A percentile compares a stretch with the other conserved stretches of the same genome.
These are phyloP conservation scores for Premnoplex brunnescens DNA, from an alignment of 2,797 vertebrate genomes.

Conservation along the genomic window DNA sequence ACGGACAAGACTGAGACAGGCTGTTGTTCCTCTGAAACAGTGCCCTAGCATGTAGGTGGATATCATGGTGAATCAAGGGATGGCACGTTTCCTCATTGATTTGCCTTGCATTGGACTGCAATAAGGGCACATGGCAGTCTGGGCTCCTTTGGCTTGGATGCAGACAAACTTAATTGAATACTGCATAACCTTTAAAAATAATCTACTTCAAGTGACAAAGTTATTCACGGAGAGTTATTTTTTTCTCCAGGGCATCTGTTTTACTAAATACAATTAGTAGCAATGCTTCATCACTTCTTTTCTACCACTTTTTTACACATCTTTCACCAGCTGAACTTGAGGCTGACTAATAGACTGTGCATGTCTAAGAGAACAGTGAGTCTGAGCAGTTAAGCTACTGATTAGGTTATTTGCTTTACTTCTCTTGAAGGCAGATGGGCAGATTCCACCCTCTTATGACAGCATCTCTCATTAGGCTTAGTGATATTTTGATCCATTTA, in stretches of 20 bases:
- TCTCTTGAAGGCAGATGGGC: neutral
- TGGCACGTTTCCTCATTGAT: neutral
- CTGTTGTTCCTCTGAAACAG: neutral
- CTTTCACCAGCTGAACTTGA: neutral
- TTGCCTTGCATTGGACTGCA: neutral
- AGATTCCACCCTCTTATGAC: neutral
- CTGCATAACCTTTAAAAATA: constrained; percentile 18
- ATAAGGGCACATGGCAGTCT: neutral
- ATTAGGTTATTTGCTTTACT: neutral
- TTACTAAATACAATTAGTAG: neutral
- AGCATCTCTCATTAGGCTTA: neutral
- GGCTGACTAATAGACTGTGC: neutral
- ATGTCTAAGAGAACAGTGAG: fast-evolving
- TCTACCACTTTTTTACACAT: neutral
- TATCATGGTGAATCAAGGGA: fast-evolving
- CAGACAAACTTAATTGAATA: neutral
- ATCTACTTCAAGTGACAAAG: neutral
- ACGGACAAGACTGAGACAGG: neutral
- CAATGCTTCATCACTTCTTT: neutral
- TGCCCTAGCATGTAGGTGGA: fast-evolving
- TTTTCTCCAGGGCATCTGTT: neutral
- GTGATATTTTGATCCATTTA: neutral
- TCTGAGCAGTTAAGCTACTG: neutral
- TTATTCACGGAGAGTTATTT: neutral
- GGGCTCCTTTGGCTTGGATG: neutral